phyloP scores from a whole-genome alignment of 2,888 invertebrate genomes.

The Acanthosepion pharaonis region DNA sequence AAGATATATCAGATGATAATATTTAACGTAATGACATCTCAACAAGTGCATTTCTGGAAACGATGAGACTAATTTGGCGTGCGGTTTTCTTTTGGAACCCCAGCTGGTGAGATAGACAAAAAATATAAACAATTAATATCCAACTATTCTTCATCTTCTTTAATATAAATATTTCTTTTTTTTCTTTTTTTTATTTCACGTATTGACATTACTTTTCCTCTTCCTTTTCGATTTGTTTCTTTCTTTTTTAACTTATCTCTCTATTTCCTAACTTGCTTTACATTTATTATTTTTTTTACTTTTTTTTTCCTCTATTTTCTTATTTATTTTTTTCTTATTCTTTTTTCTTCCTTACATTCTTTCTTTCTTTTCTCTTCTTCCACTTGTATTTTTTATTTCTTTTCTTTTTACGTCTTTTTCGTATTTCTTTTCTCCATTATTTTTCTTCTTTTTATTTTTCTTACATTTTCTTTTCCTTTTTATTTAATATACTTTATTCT shows the following conservation, averaged over 20 bases:
- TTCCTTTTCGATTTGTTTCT: background rate
- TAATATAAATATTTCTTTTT: background rate
- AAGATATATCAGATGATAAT: background rate
- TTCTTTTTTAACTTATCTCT: background rate
- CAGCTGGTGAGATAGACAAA: background rate
- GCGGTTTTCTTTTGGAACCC: background rate
- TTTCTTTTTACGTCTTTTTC: no score
- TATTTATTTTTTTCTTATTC: background rate
- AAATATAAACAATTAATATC: background rate
- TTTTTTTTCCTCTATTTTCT: background rate
- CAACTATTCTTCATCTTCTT: background rate
- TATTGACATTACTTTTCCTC: background rate
- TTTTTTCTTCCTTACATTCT: background rate
- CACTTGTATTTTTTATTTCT: no score
- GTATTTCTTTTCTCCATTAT: no score
- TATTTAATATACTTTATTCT: no score
- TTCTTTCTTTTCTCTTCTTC: background rate
- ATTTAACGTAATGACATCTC: background rate
- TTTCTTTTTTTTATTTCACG: background rate
- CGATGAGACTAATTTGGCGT: background rate
- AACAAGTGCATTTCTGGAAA: constrained; percentile 1
- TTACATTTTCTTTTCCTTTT: no score
- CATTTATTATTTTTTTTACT: no score
- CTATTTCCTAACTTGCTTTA: no score
- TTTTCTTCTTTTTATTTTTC: no score